phyloP scores from a whole-genome alignment of 2,113 vertebrate genomes.

The Calidris pugnax region DNA sequence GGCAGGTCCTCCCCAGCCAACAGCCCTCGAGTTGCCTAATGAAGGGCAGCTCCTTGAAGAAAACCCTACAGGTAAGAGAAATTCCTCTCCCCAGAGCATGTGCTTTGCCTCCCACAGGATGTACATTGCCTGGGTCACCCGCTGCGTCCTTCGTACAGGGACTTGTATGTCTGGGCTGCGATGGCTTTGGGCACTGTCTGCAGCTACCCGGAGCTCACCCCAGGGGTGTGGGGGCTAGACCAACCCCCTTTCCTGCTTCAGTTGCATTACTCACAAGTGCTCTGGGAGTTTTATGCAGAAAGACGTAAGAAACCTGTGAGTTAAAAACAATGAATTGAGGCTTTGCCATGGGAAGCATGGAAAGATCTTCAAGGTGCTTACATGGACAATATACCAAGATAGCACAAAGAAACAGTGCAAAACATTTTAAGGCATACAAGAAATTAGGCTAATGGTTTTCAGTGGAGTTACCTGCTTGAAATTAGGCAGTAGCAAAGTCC shows the following conservation, averaged over 20 bases:
- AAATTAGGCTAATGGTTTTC: neutral
- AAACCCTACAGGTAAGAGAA: neutral
- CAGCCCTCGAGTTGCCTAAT: neutral
- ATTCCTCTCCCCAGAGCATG: neutral
- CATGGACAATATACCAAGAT: neutral
- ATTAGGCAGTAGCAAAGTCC: neutral
- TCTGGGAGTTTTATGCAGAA: neutral
- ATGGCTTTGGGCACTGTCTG: neutral
- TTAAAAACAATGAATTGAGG: neutral
- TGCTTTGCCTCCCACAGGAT: neutral
- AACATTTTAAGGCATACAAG: neutral
- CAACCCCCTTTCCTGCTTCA: neutral
- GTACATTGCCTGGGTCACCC: rapidly evolving
- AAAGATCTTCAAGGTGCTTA: neutral
- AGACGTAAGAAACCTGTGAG: neutral
- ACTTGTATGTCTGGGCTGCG: neutral
- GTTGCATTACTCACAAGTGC: neutral
- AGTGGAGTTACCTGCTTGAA: neutral
- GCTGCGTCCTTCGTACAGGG: neutral
- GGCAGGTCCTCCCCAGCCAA: neutral
- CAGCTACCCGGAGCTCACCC: too few species aligned
- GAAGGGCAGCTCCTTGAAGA: neutral
- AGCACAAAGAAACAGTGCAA: neutral
- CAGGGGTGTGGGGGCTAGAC: too few species aligned
- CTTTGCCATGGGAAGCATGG: neutral